Conservation (phyloP, 92 coral and sea anemone genomes). For the Actinostola sp. region DNA sequence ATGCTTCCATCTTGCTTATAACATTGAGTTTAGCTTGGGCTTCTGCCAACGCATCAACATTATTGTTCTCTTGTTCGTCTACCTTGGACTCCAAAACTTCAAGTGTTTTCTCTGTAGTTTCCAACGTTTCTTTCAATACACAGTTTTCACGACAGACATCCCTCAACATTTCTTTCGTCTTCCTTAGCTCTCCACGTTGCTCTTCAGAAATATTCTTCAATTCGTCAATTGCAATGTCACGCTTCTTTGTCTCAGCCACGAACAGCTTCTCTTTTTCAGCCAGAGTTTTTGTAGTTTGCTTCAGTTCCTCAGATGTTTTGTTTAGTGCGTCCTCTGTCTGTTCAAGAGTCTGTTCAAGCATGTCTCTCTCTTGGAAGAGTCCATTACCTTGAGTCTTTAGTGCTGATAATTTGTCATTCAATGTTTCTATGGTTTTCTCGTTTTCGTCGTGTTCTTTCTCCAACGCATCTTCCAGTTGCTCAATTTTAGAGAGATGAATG, state of each 20-base stretch:
- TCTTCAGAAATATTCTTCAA: slow-evolving; percentile 30
- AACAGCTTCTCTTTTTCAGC: slow-evolving; percentile 55
- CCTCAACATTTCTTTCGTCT: slow-evolving; percentile 55
- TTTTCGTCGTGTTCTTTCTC: slow-evolving; percentile 67
- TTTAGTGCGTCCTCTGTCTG: slow-evolving; percentile 44
- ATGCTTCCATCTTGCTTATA: slow-evolving; percentile 68
- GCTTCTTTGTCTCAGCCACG: slow-evolving; percentile 32
- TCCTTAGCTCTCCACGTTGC: slow-evolving; percentile 53
- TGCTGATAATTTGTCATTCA: slow-evolving; percentile 62
- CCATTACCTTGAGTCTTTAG: slow-evolving; percentile 48
- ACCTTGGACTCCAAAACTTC: slow-evolving; percentile 63
- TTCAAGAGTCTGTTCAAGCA: slow-evolving; percentile 49
- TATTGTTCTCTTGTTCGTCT: slow-evolving; percentile 50
- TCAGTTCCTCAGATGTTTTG: slow-evolving; percentile 54
- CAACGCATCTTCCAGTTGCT: slow-evolving; percentile 62
- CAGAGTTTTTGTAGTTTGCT: slow-evolving; percentile 46
- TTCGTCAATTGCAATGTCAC: slow-evolving; percentile 55
- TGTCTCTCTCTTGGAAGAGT: slow-evolving; percentile 48
- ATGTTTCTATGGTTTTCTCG: slow-evolving; percentile 63
- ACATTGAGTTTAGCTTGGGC: slow-evolving; percentile 87
- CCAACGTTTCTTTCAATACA: slow-evolving; percentile 61
- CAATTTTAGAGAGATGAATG: slow-evolving; percentile 37
- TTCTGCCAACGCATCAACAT: slow-evolving; percentile 78
- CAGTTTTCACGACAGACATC: slow-evolving; percentile 61
- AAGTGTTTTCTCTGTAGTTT: slow-evolving; percentile 49